Evolutionary conservation across 2,888 invertebrate genomes (phyloP).

Genomic region (Keiferia lycopersicella): DNA sequence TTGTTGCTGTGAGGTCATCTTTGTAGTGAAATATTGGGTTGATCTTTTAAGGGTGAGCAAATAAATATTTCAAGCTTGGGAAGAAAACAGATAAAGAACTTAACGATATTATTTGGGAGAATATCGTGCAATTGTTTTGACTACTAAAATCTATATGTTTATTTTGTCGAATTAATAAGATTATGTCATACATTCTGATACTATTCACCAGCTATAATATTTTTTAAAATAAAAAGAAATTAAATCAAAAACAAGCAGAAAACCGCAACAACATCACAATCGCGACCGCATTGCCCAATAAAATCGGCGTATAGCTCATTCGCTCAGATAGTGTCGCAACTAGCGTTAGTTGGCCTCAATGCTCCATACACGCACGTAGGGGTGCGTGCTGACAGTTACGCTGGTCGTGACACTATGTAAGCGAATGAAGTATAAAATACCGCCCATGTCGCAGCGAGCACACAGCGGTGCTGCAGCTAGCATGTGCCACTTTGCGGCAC

Average conservation of each 20-base stretch:
- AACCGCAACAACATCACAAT: neutral
- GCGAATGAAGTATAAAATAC: no score
- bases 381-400: no score
- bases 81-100: neutral
- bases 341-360: no score
- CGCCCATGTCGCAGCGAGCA: neutral
- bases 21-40: slow-evolving; percentile 16
- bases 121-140: no score
- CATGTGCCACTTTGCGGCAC: slow-evolving; percentile 18
- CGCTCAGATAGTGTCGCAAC: no score
- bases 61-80: slow-evolving; percentile 4
- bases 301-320: no score
- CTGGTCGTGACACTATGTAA: no score
- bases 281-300: neutral
- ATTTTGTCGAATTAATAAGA: no score
- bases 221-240: neutral
- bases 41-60: slow-evolving; percentile 8
- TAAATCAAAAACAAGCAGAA: neutral
- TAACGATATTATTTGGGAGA: neutral
- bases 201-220: no score
- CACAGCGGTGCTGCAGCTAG: neutral
- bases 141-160: no score
- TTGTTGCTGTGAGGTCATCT: slow-evolving; percentile 19
- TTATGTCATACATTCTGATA: no score
- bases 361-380: no score